Base-by-base conservation (phyloP, 2,797 vertebrate species). In the Chaenodraco wilsoni region DNA sequence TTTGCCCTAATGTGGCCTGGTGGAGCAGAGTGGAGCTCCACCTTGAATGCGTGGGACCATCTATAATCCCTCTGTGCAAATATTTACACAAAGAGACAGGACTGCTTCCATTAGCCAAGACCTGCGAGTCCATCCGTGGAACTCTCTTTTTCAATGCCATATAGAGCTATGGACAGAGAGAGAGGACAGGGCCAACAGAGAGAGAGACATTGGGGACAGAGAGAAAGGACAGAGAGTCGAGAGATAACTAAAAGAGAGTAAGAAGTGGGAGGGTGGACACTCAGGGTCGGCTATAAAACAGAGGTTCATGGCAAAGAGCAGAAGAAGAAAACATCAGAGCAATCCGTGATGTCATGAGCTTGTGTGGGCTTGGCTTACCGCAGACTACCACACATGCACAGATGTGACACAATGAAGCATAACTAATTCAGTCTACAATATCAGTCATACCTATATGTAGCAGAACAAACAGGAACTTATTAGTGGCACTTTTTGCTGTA, bases 61-160 rank as follows among this genome's bases (percentile, higher is more conserved):
- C 90, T 73, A 88, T 93, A 92, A 94, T 90, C 88, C 84, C 76
- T 73, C 70, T 65, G 82, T 65, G 79, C 92, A 94, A 95, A 95
- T 94, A 95, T 95, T 95, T 95, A 94, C 83, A 91, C 84, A 87
- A 70, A 81, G 80, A 82, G 84, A 87, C 92, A 90, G 86, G 88
- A 86, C 87, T 82, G 72, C 85, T 76, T 91, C 83, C 81, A 85
- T 92, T 87, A 92, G 88, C 91, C 90, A 84, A 76, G 76, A 74
- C 43, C 57, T 45, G 82, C 84, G 81, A 78, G 77, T 78, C 76
- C 67, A 57, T 78, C 69, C 66, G 50, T 72, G 83, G 78, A 80
- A 52, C 72, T 62, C 37, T 50, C 79, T 71, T 61, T 78, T 85
- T 65, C 74, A 94, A 56, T 23, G 84, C 93, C 93, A 93, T 95